Evolutionary conservation across 2,113 vertebrate genomes (phyloP).

Genomic region (Henicopernis longicauda): DNA sequence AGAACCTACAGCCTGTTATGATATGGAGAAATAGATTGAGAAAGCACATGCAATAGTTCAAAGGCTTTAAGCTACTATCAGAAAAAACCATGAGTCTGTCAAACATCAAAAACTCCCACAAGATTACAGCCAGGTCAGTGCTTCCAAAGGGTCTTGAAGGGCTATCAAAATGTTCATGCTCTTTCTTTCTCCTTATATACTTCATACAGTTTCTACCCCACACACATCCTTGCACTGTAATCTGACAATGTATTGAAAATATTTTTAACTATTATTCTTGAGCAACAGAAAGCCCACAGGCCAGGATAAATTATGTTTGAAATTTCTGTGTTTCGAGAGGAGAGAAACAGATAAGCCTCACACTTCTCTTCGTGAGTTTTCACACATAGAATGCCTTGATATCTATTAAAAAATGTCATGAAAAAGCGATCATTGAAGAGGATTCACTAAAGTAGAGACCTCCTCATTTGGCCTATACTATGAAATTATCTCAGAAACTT

Average conservation of each 20-base stretch:
- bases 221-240: neutral
- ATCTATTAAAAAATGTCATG: neutral
- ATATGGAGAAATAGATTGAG: neutral
- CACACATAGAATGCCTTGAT: neutral
- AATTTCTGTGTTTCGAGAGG: neutral
- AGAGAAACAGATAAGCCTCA: neutral
- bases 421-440: neutral
- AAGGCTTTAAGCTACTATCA: constrained; percentile 27
- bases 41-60: neutral
- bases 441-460: neutral
- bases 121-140: neutral
- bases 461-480: neutral
- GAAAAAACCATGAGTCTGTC: neutral
- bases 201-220: neutral
- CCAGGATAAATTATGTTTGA: neutral
- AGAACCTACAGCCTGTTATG: neutral
- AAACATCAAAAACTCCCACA: neutral
- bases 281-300: neutral
- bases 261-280: neutral
- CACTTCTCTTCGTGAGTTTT: neutral
- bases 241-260: neutral
- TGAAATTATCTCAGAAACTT: neutral
- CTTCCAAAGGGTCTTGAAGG: neutral
- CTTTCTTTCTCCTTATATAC: neutral
- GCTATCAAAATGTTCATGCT: neutral